phyloP scores from a whole-genome alignment of 2,797 vertebrate genomes.

The Emydoidea blandingii region DNA sequence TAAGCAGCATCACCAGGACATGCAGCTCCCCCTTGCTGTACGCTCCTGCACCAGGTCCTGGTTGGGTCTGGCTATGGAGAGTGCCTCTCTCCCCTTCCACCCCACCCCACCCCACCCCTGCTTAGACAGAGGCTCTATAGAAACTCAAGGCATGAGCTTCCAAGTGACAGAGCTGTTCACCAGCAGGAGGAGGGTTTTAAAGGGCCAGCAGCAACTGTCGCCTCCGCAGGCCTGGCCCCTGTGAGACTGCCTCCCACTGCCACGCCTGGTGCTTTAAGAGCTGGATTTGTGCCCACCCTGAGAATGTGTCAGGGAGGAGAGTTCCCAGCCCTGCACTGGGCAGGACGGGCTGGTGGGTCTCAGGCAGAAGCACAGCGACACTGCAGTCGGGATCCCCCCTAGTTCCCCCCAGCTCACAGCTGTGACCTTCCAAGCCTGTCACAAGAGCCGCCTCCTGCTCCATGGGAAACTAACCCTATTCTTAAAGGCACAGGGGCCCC shows the following conservation, averaged over 20 bases:
- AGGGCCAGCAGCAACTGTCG: neutral
- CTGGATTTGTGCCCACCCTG: neutral
- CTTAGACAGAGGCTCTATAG: neutral
- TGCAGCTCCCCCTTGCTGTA: neutral
- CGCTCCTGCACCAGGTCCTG: neutral
- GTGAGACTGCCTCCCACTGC: neutral
- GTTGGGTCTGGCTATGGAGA: neutral
- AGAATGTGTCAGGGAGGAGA: neutral
- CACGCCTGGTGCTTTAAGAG: neutral
- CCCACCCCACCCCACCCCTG: neutral
- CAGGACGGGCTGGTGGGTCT: neutral
- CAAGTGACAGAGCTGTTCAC: neutral
- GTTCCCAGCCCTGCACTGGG: neutral
- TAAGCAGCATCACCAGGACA: neutral
- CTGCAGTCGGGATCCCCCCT: neutral
- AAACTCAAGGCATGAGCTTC: neutral
- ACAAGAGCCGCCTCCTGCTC: neutral
- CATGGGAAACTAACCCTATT: neutral
- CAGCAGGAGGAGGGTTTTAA: neutral
- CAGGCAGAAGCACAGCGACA: neutral
- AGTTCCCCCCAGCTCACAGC: neutral
- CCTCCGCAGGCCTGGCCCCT: neutral
- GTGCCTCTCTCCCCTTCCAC: neutral
- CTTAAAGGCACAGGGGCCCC: neutral
- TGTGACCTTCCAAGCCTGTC: conserved; percentile 34